phyloP scores from a whole-genome alignment of 2,113 vertebrate species.

The Dromaius novaehollandiae region DNA sequence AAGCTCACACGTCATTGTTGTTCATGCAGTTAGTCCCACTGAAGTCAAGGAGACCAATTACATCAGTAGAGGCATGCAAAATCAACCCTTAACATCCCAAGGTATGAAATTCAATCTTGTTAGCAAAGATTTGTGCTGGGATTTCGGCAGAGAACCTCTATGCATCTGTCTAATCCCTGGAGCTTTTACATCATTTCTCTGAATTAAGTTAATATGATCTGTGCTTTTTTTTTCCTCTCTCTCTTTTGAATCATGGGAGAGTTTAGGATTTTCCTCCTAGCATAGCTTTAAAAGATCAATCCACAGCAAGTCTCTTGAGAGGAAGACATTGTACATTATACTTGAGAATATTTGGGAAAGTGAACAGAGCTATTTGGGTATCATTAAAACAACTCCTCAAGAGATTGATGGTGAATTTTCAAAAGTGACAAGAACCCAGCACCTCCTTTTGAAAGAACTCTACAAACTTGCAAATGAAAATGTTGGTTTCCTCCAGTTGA shows the following conservation, averaged over 20 bases:
- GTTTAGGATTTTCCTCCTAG: not conserved
- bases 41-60: not conserved
- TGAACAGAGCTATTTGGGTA: not conserved
- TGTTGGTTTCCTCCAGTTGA: not conserved
- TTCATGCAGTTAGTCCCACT: not conserved
- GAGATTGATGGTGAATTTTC: not conserved
- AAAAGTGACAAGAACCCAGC: not conserved
- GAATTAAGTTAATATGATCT: constrained; percentile 15
- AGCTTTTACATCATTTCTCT: constrained; percentile 31
- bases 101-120: constrained; percentile 41
- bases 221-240: not conserved
- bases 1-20: not conserved
- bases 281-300: constrained; percentile 14
- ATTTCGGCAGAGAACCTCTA: constrained; percentile 17
- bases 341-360: not conserved
- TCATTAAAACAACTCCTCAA: not conserved
- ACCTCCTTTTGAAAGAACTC: not conserved
- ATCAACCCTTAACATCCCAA: not conserved
- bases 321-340: not conserved
- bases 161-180: constrained; percentile 16
- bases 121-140: not conserved
- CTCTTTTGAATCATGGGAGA: not conserved
- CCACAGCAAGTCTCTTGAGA: not conserved
- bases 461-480: not conserved
- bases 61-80: not conserved